Conservation (phyloP, 2,797 vertebrate species). For the Lophotriccus pileatus region DNA sequence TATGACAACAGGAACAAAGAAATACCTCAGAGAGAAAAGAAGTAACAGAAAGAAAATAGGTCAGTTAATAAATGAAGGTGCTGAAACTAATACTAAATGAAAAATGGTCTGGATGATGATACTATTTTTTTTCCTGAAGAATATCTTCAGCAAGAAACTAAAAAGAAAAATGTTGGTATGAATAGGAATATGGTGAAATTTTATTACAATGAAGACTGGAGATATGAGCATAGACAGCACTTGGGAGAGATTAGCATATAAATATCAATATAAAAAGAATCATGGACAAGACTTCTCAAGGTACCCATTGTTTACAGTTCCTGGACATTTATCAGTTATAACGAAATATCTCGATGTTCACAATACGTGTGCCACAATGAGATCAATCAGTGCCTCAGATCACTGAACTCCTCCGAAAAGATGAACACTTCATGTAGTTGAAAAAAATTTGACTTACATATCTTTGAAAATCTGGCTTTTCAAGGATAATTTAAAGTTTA, state of each 20-base stretch:
- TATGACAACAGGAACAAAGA: not conserved
- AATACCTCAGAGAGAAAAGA: not conserved
- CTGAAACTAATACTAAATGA: not conserved
- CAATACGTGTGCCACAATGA: not conserved
- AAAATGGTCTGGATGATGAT: not conserved
- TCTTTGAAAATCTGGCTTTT: not conserved
- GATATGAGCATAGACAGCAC: not conserved
- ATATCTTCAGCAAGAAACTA: not conserved
- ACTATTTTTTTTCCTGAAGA: not conserved
- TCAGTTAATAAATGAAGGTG: slow-evolving; percentile 17
- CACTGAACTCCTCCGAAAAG: not conserved
- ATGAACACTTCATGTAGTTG: not conserved
- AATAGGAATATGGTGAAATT: not conserved
- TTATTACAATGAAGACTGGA: not conserved
- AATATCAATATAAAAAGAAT: not conserved
- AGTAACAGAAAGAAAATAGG: slow-evolving; percentile 24
- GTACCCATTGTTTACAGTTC: not conserved
- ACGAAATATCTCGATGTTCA: not conserved
- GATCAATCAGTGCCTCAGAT: not conserved
- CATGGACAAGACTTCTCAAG: not conserved
- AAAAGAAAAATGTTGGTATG: not conserved
- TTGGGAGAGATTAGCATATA: not conserved
- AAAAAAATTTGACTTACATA: not conserved
- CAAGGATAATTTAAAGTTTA: not conserved
- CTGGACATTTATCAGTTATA: not conserved